These are phyloP conservation scores for Trichonephila inaurata DNA, from an alignment of 1,140 invertebrate genomes.

Conservation along the genomic window DNA sequence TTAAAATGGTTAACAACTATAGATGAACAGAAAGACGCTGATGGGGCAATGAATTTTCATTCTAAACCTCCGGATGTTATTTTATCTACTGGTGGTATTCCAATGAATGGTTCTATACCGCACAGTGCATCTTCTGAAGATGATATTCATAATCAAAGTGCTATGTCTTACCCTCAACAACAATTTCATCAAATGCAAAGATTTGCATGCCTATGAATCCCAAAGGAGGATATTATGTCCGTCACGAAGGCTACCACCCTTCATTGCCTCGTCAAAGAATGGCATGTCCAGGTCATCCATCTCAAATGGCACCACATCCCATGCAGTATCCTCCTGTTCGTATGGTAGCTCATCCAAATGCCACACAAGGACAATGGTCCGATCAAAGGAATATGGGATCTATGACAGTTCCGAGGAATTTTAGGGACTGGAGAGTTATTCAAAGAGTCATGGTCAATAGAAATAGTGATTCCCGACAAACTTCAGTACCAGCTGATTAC, in stretches of 20 bases:
- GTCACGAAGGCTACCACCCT: conserved; percentile 58
- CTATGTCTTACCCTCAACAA: conserved; percentile 5
- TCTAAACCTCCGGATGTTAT: conserved; percentile 72
- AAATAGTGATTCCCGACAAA: background rate
- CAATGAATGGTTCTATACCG: conserved; percentile 55
- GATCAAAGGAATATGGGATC: conserved; percentile 43
- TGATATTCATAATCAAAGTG: conserved; percentile 36
- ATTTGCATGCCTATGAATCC: conserved; percentile 39
- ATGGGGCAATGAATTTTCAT: conserved; percentile 15
- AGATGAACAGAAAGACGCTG: conserved; percentile 56
- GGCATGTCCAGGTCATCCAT: conserved; percentile 28
- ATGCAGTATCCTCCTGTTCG: conserved; percentile 42
- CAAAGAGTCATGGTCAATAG: conserved; percentile 59
- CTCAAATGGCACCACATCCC: conserved; percentile 19
- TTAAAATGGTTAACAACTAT: conserved; percentile 75
- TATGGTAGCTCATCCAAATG: conserved; percentile 10
- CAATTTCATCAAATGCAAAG: conserved; percentile 22
- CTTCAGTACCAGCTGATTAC: conserved; percentile 54
- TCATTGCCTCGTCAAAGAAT: conserved; percentile 57
- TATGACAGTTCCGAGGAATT: conserved; percentile 71
- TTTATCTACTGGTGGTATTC: conserved; percentile 64
- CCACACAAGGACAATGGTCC: background rate
- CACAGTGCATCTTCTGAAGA: conserved; percentile 58
- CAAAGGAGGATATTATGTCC: conserved; percentile 65
- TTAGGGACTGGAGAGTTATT: conserved; percentile 72